Conservation (phyloP, 2,797 vertebrate species). For the Lepus oiostolus region DNA sequence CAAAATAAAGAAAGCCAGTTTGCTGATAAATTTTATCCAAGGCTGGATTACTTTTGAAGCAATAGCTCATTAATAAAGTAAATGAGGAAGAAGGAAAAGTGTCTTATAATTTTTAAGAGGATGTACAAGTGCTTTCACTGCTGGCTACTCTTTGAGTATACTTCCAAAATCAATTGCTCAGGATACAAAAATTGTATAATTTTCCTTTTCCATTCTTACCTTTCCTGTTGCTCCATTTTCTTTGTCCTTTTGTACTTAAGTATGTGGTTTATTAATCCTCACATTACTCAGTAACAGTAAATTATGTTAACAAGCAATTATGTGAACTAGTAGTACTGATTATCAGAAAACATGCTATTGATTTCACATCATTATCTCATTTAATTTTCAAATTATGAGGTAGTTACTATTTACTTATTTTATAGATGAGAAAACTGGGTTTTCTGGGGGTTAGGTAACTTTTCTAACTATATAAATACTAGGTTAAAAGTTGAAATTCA, state of each 20-base stretch:
- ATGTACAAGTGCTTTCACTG: neutral
- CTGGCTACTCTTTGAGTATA: neutral
- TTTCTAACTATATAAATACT: neutral
- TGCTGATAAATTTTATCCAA: neutral
- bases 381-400: neutral
- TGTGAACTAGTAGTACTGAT: neutral
- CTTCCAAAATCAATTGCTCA: neutral
- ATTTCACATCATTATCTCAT: neutral
- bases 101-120: neutral
- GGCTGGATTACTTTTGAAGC: constrained; percentile 8
- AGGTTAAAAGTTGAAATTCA: neutral
- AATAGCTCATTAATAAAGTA: neutral
- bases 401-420: constrained; percentile 28
- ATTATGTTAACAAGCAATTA: neutral
- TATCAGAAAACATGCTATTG: neutral
- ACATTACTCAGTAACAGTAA: neutral
- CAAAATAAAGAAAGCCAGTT: neutral
- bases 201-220: neutral
- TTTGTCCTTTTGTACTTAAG: neutral
- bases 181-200: neutral
- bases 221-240: neutral
- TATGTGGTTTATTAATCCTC: neutral
- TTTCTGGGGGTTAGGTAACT: neutral
- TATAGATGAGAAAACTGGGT: neutral
- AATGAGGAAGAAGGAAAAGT: neutral